phyloP scores from a whole-genome alignment of 2,797 vertebrate genomes.

The Lacerta agilis region DNA sequence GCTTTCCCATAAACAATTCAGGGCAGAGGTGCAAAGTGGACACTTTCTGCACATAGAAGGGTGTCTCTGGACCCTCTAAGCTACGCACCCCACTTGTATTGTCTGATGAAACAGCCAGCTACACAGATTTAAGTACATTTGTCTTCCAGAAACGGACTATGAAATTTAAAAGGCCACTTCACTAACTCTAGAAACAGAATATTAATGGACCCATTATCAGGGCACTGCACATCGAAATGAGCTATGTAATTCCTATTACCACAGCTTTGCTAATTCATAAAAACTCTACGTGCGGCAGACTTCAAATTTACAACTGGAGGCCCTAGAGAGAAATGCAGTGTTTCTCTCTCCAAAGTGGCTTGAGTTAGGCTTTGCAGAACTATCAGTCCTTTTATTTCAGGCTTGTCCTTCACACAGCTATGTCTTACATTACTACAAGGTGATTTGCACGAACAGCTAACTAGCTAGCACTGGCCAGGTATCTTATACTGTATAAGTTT shows the following conservation, averaged over 20 bases:
- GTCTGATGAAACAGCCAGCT: constrained; percentile 29
- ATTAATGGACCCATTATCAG: constrained; percentile 39
- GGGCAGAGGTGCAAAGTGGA: background rate
- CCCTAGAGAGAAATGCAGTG: background rate
- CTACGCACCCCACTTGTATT: constrained; percentile 37
- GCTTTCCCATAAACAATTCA: too few species aligned
- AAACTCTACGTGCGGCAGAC: constrained; percentile 24
- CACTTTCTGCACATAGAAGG: background rate
- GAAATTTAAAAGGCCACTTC: constrained; percentile 55
- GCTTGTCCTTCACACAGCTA: background rate
- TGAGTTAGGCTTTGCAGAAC: background rate
- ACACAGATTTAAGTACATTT: constrained; percentile 46
- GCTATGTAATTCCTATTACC: background rate
- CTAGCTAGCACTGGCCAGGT: background rate
- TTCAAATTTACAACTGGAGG: constrained; percentile 24
- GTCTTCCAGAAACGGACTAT: constrained; percentile 15
- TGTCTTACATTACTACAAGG: background rate
- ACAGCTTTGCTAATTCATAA: constrained; percentile 36
- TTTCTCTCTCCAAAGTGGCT: background rate
- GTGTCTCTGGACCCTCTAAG: background rate
- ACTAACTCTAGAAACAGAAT: constrained; percentile 43
- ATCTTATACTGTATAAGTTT: background rate
- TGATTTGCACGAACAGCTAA: background rate
- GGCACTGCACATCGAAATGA: constrained; percentile 27
- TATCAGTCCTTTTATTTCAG: background rate